Conservation (phyloP, 2,888 invertebrate genomes). For the Parasteatoda lunata region DNA sequence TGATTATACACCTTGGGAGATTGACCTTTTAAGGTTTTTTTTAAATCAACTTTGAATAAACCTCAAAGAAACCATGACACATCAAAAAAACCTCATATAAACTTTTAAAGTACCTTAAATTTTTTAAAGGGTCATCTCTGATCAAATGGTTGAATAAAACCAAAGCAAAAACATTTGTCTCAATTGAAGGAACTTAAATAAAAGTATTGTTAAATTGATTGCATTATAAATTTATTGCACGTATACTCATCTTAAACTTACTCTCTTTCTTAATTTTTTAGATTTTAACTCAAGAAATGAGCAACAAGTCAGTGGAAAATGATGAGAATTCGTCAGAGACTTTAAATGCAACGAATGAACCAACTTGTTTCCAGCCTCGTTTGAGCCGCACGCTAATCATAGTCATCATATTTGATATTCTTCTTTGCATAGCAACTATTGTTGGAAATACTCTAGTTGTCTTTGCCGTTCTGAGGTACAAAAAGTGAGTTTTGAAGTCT, state of each 20-base stretch:
- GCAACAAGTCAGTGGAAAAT: constrained; percentile 19
- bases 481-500: neutral
- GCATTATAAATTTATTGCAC: too few relatives aligned
- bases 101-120: too few relatives aligned
- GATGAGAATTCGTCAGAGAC: neutral
- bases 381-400: constrained; percentile 70
- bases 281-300: constrained; percentile 43
- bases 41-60: too few relatives aligned
- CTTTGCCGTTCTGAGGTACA: constrained; percentile 55
- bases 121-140: too few relatives aligned
- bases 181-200: too few relatives aligned
- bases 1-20: too few relatives aligned
- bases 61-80: too few relatives aligned
- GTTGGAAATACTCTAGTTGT: constrained; percentile 68
- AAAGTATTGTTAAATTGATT: too few relatives aligned
- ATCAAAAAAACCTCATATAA: too few relatives aligned
- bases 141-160: too few relatives aligned
- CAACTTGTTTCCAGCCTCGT: constrained; percentile 74
- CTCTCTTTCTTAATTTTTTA: constrained; percentile 8
- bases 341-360: neutral
- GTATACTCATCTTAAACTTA: neutral
- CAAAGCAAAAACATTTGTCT: too few relatives aligned
- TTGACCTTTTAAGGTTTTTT: too few relatives aligned
- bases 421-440: constrained; percentile 61
- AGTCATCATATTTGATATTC: constrained; percentile 51